Evolutionary conservation across 2,888 invertebrate genomes (phyloP).

Genomic region (Bellardia bayeri): DNA sequence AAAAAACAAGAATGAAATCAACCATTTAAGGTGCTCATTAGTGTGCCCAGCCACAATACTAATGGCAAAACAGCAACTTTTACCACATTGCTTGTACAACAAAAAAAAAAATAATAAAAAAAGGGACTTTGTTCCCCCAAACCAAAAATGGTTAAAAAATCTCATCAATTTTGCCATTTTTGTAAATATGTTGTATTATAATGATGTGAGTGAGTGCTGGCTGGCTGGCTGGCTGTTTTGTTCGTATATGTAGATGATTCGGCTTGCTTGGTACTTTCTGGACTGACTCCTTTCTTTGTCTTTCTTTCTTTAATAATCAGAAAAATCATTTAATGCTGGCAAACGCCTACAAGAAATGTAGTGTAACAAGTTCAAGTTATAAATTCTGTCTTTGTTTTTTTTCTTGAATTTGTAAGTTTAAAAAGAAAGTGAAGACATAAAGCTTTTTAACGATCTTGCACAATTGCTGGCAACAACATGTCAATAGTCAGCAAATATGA

Average conservation of each 20-base stretch:
- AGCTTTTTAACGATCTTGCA: slow-evolving; percentile 60
- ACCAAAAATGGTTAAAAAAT: slow-evolving; percentile 81
- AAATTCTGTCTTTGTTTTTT: slow-evolving; percentile 47
- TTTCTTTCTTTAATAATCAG: slow-evolving; percentile 18
- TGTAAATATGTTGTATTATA: slow-evolving; percentile 60
- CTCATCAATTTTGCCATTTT: slow-evolving; percentile 81
- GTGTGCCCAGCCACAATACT: slow-evolving; percentile 38
- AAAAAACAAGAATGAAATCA: slow-evolving; percentile 44
- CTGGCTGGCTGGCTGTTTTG: background rate
- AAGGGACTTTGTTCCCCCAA: slow-evolving; percentile 63
- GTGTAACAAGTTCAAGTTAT: slow-evolving; percentile 59
- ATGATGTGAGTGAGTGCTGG: slow-evolving; percentile 24
- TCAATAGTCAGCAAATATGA: slow-evolving; percentile 51
- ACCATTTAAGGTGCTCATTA: slow-evolving; percentile 76
- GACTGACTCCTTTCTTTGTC: slow-evolving; percentile 51
- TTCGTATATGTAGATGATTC: slow-evolving; percentile 57
- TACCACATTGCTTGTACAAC: slow-evolving; percentile 32
- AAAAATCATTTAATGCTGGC: slow-evolving; percentile 38
- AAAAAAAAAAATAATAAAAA: slow-evolving; percentile 16
- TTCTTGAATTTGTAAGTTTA: background rate
- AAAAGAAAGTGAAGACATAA: slow-evolving; percentile 73
- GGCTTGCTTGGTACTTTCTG: slow-evolving; percentile 24
- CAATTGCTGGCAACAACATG: slow-evolving; percentile 56
- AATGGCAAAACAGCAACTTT: slow-evolving; percentile 53
- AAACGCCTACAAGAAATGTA: slow-evolving; percentile 69